Evolutionary conservation across 1,140 invertebrate species (phyloP).

Genomic region (Vanessa atalanta): DNA sequence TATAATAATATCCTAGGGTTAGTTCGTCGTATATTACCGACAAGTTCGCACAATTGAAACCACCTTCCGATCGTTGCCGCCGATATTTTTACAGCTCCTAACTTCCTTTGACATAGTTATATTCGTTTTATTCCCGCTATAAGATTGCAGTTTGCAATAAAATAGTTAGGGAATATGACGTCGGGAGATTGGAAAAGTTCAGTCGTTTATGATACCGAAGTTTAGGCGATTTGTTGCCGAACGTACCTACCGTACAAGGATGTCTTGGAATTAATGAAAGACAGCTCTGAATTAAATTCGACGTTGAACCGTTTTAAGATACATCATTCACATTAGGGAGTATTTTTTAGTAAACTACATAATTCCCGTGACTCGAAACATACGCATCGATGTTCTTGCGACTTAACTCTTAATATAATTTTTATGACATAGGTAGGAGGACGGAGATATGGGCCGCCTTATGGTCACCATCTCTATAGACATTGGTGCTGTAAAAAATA

Average conservation of each 20-base stretch:
- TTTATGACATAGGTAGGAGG: no score
- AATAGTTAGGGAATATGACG: slow-evolving; percentile 41
- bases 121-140: slow-evolving; percentile 35
- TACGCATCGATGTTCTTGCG: no score
- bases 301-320: background rate
- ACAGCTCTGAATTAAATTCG: background rate
- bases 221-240: slow-evolving; percentile 38
- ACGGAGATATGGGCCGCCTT: no score
- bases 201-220: slow-evolving; percentile 38
- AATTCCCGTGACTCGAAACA: no score
- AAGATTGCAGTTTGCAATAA: slow-evolving; percentile 38
- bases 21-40: no score
- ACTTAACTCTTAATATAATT: no score
- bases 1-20: no score
- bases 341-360: background rate
- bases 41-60: slow-evolving; percentile 5
- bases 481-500: no score
- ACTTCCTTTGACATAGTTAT: slow-evolving; percentile 26
- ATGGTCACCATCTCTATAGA: no score
- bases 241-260: slow-evolving; percentile 17
- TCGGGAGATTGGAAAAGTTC: slow-evolving; percentile 41
- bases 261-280: background rate
- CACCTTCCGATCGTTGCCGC: slow-evolving; percentile 25
- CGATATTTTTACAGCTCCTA: slow-evolving; percentile 27
- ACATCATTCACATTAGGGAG: background rate